A percentile compares a stretch with the other conserved stretches of the same genome.
These are phyloP conservation scores for Amiota minor DNA, from an alignment of 2,888 invertebrate genomes.

Conservation along the genomic window DNA sequence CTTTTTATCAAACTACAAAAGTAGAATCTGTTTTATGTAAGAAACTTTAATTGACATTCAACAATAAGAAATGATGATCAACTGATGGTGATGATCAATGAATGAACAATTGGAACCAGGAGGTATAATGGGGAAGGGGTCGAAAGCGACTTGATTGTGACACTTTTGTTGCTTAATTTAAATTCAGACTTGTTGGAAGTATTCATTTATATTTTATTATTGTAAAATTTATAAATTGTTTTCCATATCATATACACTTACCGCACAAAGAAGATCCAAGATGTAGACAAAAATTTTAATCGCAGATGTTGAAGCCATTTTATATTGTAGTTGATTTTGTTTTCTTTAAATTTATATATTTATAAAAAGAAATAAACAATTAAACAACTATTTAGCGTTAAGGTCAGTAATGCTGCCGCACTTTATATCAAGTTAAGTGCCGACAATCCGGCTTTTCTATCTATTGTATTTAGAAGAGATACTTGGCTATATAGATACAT, in stretches of 20 bases:
- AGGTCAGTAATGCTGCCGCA: no score
- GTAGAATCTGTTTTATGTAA: no score
- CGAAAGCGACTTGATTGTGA: neutral
- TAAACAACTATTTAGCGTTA: no score
- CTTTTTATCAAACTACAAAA: no score
- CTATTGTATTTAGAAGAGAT: no score
- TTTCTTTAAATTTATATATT: neutral
- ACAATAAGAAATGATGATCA: slow-evolving; percentile 9
- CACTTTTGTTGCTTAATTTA: neutral
- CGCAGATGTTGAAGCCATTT: slow-evolving; percentile 62
- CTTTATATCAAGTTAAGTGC: no score
- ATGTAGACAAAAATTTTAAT: slow-evolving; percentile 58
- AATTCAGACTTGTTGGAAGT: neutral
- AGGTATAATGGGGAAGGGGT: neutral
- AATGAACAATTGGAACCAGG: neutral
- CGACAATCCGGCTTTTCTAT: no score
- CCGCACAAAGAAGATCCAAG: slow-evolving; percentile 61
- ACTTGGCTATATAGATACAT: no score
- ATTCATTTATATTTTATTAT: neutral
- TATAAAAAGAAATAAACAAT: neutral
- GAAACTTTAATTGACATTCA: no score
- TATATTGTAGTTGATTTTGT: slow-evolving; percentile 20
- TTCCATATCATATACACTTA: slow-evolving; percentile 51
- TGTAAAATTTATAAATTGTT: slow-evolving; percentile 27
- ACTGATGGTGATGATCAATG: slow-evolving; percentile 33